phyloP scores from a whole-genome alignment of 2,113 vertebrate genomes.

The Pelvicachromis taeniatus region DNA sequence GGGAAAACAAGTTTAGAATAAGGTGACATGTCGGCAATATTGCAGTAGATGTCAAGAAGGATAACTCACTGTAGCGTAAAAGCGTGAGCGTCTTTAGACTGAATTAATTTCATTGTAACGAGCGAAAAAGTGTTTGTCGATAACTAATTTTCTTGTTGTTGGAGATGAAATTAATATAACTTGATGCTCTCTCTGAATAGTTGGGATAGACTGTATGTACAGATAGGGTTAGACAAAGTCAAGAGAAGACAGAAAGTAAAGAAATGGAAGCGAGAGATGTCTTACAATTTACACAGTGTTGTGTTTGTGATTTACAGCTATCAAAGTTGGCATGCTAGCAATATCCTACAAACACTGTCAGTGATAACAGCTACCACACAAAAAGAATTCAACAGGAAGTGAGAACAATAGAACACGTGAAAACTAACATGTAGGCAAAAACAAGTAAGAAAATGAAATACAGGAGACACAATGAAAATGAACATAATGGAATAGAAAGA shows the following conservation, averaged over 20 bases:
- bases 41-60: neutral
- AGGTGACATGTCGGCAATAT: slow-evolving; percentile 9
- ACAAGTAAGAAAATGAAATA: neutral
- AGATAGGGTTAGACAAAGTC: neutral
- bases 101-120: neutral
- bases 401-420: neutral
- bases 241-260: neutral
- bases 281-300: neutral
- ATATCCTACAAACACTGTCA: neutral
- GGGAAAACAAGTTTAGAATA: slow-evolving; percentile 4
- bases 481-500: neutral
- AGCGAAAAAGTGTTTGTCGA: slow-evolving; percentile 26
- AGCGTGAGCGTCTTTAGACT: neutral
- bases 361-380: neutral
- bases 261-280: neutral
- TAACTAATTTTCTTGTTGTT: slow-evolving; percentile 29
- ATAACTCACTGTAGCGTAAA: neutral
- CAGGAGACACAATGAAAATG: neutral
- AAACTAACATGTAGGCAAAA: neutral
- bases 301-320: neutral
- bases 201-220: neutral
- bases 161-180: slow-evolving; percentile 3
- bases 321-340: neutral
- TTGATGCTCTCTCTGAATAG: neutral
- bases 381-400: neutral